These are phyloP conservation scores for Indicator indicator DNA, from an alignment of 2,113 vertebrate species.

Conservation along the genomic window DNA sequence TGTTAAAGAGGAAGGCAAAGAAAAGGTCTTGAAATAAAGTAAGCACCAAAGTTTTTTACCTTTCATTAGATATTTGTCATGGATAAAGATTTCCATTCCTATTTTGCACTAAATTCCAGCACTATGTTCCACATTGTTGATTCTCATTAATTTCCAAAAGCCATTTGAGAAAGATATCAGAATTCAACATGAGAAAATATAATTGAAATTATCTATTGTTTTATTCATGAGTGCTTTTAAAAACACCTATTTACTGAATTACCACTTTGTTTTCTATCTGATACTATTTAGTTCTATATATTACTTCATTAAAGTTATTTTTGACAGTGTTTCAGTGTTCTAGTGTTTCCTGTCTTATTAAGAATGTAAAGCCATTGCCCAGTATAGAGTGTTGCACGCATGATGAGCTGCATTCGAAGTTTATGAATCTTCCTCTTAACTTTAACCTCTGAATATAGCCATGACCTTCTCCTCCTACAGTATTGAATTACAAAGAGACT, in stretches of 20 bases:
- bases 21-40: neutral
- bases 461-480: conserved; percentile 36
- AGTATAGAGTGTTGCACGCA: neutral
- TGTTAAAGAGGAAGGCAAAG: neutral
- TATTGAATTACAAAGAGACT: conserved; percentile 4
- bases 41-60: neutral
- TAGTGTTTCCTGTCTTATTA: neutral
- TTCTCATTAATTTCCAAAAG: neutral
- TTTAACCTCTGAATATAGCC: conserved; percentile 30
- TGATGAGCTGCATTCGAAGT: conserved; percentile 9
- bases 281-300: neutral
- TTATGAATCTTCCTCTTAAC: conserved; percentile 42
- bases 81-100: neutral
- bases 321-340: neutral
- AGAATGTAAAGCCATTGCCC: conserved; percentile 12
- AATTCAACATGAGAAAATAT: neutral
- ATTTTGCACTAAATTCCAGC: neutral
- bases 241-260: neutral
- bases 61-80: neutral
- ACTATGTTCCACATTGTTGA: neutral
- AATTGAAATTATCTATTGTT: neutral
- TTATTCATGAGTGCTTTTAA: neutral
- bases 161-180: neutral
- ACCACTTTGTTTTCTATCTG: neutral
- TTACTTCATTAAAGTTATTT: neutral